These are phyloP conservation scores for Pseudanteris insignis DNA, from an alignment of 2,888 invertebrate genomes.

Conservation along the genomic window DNA sequence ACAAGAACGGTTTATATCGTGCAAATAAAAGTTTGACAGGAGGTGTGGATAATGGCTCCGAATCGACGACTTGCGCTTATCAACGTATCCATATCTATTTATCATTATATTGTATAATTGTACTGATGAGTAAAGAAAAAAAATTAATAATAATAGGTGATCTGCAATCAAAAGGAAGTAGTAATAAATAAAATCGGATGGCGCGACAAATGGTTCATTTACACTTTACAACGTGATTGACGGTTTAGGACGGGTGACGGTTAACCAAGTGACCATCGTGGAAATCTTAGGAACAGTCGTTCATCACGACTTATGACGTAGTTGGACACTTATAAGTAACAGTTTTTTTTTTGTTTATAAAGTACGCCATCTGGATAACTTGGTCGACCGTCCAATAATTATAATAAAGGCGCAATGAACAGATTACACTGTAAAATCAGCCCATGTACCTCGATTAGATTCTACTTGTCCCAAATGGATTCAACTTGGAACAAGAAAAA, in stretches of 20 bases:
- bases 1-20: too few species aligned
- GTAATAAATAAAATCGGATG: constrained; percentile 50
- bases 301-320: too few species aligned
- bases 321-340: too few species aligned
- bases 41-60: constrained; percentile 9
- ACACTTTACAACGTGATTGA: constrained; percentile 44
- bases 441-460: too few species aligned
- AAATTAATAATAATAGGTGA: too few species aligned
- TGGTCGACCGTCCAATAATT: background rate
- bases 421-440: too few species aligned
- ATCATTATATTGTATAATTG: constrained; percentile 52
- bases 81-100: constrained; percentile 43
- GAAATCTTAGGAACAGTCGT: background rate
- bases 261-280: background rate
- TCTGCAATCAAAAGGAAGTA: constrained; percentile 39
- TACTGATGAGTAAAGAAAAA: constrained; percentile 54
- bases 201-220: constrained; percentile 46
- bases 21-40: constrained; percentile 12
- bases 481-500: too few species aligned
- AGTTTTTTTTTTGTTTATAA: too few species aligned
- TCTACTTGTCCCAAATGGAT: too few species aligned
- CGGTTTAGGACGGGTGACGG: constrained; percentile 12
- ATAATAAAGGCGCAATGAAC: constrained; percentile 43
- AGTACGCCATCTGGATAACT: constrained; percentile 9
- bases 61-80: constrained; percentile 25